Base-by-base conservation (phyloP, 1,140 invertebrate species). In the Neelides sp. region DNA sequence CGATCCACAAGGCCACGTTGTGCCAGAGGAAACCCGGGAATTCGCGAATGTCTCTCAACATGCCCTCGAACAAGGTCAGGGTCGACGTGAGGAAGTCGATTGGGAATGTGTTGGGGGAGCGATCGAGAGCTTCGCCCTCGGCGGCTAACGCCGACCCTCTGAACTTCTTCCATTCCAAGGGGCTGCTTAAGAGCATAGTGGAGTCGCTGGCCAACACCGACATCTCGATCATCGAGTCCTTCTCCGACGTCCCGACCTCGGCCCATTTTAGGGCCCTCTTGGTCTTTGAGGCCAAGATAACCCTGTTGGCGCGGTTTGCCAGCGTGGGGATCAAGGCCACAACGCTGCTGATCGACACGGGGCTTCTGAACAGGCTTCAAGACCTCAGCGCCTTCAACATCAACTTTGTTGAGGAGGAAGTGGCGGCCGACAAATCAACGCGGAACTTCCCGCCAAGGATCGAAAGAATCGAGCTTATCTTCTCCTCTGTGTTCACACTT, bases 301-400 rank as follows among this genome's bases (percentile, higher is more conserved):
- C 19, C 3, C 32, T 61, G 17, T 27, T 61, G 4, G 26, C 36
- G 32, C 52, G 55, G 2, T 47, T 61, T 19, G 52, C 59, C 2
- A 27, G 26, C 7, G 40, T 48, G 13, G 59, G 59, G 19, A 26
- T 36, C 5, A 34, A 39, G 23, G 36, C 55, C 10, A 51, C 52
- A 7, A 5, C 22, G 8, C 10, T 52, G 15, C 50, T 61, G 1
- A 15, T 57, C 20, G 59, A 57, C 27, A 23, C 35, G 3, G 49
- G 51, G 22, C n/a, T 56, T 2, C 50, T 57, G 24, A 15, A 43
- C 17, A 44, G 50, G 19, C 37, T 61, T 1, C 23, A 43, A 5
- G 59, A 61, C 20, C 57, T 61, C 55, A 43, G 41, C 22, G 47
- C 55, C 0, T 57, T 61, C 32, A 36, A 46, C 12, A n/a, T 56